Conservation (phyloP, 2,113 vertebrate genomes). For the Egretta garzetta region DNA sequence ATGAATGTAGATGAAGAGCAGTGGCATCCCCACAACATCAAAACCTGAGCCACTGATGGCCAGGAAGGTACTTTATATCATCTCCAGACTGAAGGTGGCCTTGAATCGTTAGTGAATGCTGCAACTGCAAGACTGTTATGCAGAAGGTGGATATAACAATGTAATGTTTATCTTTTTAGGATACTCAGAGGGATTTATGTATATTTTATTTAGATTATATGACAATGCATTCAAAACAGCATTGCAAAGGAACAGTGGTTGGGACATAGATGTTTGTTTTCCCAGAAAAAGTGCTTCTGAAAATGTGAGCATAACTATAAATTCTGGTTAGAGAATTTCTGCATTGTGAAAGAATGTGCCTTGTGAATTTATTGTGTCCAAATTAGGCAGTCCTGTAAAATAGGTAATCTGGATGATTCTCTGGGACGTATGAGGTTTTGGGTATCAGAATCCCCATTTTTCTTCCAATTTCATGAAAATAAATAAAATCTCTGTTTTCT, state of each 20-base stretch:
- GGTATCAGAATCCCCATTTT: neutral
- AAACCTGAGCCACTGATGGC: neutral
- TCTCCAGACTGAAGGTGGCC: neutral
- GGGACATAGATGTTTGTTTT: neutral
- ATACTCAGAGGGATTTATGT: neutral
- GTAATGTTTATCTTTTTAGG: neutral
- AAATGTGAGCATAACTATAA: neutral
- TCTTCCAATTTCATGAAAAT: neutral
- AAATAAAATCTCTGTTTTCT: neutral
- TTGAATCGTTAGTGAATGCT: neutral
- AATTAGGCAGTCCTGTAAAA: neutral
- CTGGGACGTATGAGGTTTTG: neutral
- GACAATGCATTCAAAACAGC: neutral
- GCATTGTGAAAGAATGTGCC: neutral
- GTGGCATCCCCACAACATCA: neutral
- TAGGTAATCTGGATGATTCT: neutral
- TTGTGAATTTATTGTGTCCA: neutral
- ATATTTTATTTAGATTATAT: neutral
- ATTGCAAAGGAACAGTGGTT: neutral
- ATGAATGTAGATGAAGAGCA: neutral
- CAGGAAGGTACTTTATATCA: neutral
- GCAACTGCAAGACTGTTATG: neutral
- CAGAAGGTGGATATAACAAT: neutral
- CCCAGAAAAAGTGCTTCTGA: neutral
- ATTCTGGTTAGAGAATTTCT: neutral